Evolutionary conservation across 2,888 invertebrate genomes (phyloP).

Genomic region (Phaedon cochleariae): DNA sequence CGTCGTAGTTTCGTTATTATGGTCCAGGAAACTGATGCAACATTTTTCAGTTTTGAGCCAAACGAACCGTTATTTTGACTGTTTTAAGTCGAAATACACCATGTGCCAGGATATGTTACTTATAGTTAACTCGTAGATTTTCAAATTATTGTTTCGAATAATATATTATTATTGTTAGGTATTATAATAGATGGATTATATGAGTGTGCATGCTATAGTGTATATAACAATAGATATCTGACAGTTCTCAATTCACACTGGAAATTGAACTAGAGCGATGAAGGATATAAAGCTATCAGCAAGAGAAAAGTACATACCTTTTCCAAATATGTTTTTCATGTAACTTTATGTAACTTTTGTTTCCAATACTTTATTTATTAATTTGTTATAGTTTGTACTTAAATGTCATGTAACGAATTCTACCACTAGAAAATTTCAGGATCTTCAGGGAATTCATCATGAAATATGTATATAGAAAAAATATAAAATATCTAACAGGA

Average conservation of each 20-base stretch:
- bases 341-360: not conserved
- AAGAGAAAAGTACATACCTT: conserved; percentile 36
- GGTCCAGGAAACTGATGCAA: no score
- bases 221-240: conserved; percentile 9
- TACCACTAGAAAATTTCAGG: conserved; percentile 29
- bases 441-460: conserved; percentile 44
- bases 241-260: conserved; percentile 3
- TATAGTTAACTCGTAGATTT: conserved; percentile 51
- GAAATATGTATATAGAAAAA: conserved; percentile 37
- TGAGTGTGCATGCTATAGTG: conserved; percentile 14
- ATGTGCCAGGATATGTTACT: conserved; percentile 58
- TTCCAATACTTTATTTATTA: conserved; percentile 37
- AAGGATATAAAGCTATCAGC: not conserved
- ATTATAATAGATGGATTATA: conserved; percentile 17
- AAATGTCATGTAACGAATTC: conserved; percentile 23
- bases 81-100: conserved; percentile 57
- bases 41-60: no score
- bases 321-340: conserved; percentile 29
- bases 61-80: conserved; percentile 46
- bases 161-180: conserved; percentile 22
- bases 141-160: conserved; percentile 28
- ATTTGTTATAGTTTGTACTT: conserved; percentile 35
- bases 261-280: no score
- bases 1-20: no score
- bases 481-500: conserved; percentile 30